These are phyloP conservation scores for Plebejus argus DNA, from an alignment of 2,888 invertebrate species.

Conservation along the genomic window DNA sequence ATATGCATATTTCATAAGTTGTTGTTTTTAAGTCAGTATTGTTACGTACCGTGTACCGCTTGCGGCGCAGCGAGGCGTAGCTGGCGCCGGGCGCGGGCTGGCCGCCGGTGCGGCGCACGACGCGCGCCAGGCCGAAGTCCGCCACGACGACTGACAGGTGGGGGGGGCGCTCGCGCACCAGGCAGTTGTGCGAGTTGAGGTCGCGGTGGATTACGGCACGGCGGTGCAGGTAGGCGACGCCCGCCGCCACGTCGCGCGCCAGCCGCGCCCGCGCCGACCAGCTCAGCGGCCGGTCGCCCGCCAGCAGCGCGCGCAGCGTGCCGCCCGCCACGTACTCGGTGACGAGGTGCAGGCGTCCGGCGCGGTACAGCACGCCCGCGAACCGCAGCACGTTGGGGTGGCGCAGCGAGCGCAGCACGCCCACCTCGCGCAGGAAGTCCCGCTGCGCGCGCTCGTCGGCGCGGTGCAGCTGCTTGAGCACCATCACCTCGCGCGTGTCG, in stretches of 20 bases:
- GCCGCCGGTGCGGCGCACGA: constrained; percentile 82
- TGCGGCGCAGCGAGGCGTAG: constrained; percentile 75
- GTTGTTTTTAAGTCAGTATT: too few relatives aligned
- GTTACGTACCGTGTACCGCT: constrained; percentile 88
- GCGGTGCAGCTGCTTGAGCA: constrained; percentile 94
- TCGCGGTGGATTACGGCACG: constrained; percentile 97
- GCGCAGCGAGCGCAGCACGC: constrained; percentile 92
- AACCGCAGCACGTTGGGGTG: constrained; percentile 95
- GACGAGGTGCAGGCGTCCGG: constrained; percentile 93
- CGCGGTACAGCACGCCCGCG: constrained; percentile 96
- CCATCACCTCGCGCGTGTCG: constrained; percentile 96
- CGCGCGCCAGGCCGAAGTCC: constrained; percentile 95
- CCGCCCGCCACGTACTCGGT: constrained; percentile 97
- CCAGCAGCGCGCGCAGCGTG: constrained; percentile 89
- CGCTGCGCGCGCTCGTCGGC: constrained; percentile 97
- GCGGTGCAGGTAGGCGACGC: constrained; percentile 96
- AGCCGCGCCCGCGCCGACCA: constrained; percentile 92
- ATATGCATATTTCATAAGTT: too few relatives aligned
- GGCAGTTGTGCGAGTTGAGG: constrained; percentile 96
- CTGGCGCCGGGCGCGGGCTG: constrained; percentile 53
- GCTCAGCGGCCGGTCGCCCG: constrained; percentile 86
- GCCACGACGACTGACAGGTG: constrained; percentile 94
- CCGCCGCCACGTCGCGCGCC: constrained; percentile 95
- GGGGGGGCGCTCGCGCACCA: constrained; percentile 15
- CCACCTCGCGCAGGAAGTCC: constrained; percentile 97